Evolutionary conservation across 2,888 invertebrate species (phyloP).

Genomic region (Pristionchus mayeri): DNA sequence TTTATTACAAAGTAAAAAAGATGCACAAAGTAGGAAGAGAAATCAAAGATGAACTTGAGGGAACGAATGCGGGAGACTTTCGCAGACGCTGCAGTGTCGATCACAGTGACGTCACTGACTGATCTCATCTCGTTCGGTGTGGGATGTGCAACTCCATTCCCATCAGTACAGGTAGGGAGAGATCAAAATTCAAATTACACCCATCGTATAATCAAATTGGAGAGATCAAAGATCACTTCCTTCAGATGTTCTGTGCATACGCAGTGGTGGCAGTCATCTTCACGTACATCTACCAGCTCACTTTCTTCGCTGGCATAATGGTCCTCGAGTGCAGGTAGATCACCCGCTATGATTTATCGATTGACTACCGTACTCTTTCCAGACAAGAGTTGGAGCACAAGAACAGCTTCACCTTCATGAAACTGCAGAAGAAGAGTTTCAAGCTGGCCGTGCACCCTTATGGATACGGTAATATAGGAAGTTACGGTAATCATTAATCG

Average conservation of each 20-base stretch:
- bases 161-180: conserved; percentile 83
- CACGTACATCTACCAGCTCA: conserved; percentile 92
- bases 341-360: background rate
- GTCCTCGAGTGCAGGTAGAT: conserved; percentile 65
- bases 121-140: conserved; percentile 92
- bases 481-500: background rate
- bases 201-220: no score
- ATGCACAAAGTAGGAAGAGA: background rate
- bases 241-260: conserved; percentile 90
- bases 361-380: conserved; percentile 46
- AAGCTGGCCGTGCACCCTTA: background rate
- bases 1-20: background rate
- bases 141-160: conserved; percentile 92
- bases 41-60: conserved; percentile 81
- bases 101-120: conserved; percentile 93
- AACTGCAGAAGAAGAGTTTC: conserved; percentile 54
- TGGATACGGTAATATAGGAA: conserved; percentile 1
- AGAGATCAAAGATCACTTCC: background rate
- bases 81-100: conserved; percentile 93
- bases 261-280: conserved; percentile 92
- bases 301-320: conserved; percentile 87
- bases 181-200: background rate
- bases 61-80: conserved; percentile 90
- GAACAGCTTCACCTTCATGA: conserved; percentile 71
- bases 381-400: conserved; percentile 55